phyloP scores from a whole-genome alignment of 2,888 invertebrate genomes.

The Sabellastarte sp. region DNA sequence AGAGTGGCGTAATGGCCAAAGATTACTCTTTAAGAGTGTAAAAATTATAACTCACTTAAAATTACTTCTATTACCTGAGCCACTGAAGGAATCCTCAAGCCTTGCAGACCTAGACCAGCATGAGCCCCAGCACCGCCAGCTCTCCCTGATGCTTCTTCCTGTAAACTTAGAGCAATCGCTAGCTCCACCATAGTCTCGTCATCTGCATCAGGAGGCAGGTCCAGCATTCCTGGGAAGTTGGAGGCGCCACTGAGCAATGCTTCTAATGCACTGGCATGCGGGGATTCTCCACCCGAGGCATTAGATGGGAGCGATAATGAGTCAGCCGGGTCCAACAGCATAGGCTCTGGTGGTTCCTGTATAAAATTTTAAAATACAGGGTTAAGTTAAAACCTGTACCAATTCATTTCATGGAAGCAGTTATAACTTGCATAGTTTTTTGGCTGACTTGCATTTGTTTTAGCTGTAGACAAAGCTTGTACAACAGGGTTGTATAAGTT shows the following conservation, averaged over 20 bases:
- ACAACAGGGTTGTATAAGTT: too few relatives aligned
- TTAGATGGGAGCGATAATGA: too few relatives aligned
- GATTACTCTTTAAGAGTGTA: too few relatives aligned
- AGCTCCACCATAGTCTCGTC: slow-evolving; percentile 96
- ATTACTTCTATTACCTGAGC: too few relatives aligned
- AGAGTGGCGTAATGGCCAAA: too few relatives aligned
- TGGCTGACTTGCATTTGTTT: too few relatives aligned
- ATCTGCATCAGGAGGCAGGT: slow-evolving; percentile 91
- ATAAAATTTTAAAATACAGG: too few relatives aligned
- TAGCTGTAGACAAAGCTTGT: too few relatives aligned
- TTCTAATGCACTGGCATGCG: slow-evolving; percentile 51
- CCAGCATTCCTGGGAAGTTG: slow-evolving; percentile 76
- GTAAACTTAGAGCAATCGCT: slow-evolving; percentile 90
- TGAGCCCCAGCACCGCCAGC: background rate
- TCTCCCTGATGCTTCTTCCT: slow-evolving; percentile 60
- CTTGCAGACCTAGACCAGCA: background rate
- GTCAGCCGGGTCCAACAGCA: background rate
- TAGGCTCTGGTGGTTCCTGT: slow-evolving; percentile 38
- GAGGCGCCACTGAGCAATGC: slow-evolving; percentile 55
- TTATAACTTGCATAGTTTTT: too few relatives aligned
- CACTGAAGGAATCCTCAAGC: background rate
- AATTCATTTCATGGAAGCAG: slow-evolving; percentile 45
- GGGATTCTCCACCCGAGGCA: slow-evolving; percentile 8
- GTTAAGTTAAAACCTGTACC: too few relatives aligned
- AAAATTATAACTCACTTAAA: too few relatives aligned